A percentile compares a stretch with the other conserved stretches of the same genome.
Conservation (phyloP, 2,888 invertebrate species). For the Altica lythri region DNA sequence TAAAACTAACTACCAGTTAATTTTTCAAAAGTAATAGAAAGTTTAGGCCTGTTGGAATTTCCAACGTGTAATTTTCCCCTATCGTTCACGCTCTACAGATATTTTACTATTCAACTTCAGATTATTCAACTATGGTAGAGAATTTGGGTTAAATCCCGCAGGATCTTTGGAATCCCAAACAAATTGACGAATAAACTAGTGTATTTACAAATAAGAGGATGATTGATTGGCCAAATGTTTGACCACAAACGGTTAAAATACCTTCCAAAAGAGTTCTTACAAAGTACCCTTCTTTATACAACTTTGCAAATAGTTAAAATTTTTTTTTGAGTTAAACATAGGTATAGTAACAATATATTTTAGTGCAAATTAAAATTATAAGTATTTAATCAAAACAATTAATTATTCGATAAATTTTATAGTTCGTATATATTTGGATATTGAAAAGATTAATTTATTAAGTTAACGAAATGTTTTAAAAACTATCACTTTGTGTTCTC, state of each 20-base stretch:
- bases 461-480: too few relatives aligned
- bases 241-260: neutral
- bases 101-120: slow-evolving; percentile 18
- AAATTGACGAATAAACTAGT: slow-evolving; percentile 20
- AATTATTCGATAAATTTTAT: too few relatives aligned
- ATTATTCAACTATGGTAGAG: slow-evolving; percentile 6
- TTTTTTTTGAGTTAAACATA: too few relatives aligned
- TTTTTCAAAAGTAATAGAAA: slow-evolving; percentile 6
- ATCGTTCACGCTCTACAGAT: slow-evolving; percentile 9
- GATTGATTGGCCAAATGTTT: slow-evolving; percentile 14
- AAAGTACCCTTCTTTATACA: too few relatives aligned
- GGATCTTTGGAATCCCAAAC: slow-evolving; percentile 9
- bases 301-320: too few relatives aligned
- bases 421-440: too few relatives aligned
- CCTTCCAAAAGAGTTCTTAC: too few relatives aligned
- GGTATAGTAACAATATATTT: too few relatives aligned
- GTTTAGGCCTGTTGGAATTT: slow-evolving; percentile 6
- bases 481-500: too few relatives aligned
- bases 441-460: too few relatives aligned
- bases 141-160: slow-evolving; percentile 6
- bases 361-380: too few relatives aligned
- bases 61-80: neutral
- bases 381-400: too few relatives aligned
- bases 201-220: slow-evolving; percentile 13
- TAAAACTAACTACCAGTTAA: neutral